Base-by-base conservation (phyloP, 30 jellyfish, hydroid and myxozoan genomes). In the Cassiopea andromeda region DNA sequence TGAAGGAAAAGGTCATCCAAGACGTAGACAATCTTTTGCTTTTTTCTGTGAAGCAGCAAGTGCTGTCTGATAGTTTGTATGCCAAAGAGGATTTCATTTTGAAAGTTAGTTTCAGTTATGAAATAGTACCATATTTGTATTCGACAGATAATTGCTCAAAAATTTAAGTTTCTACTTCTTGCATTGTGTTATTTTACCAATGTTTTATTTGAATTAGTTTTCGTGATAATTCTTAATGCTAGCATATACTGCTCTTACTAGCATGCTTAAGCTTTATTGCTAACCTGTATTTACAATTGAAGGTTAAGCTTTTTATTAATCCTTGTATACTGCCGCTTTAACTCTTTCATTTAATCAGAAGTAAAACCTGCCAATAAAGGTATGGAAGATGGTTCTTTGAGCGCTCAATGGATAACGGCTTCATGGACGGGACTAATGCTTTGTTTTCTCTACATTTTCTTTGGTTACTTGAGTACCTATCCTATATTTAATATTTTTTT, bases 31-130 rank as follows among this genome's bases (percentile, higher is more conserved):
- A 70, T 44, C 60, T 80, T 73, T 72, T 92, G 61, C 89, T 92
- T n/a, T 69, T 75, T 9, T 87, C 98, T 17, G 92, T 92, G 54
- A 73, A 83, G 67, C 94, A 87, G 77, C 98, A 92, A 77, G 48
- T 92, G 1, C 57, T 19, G 38, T 90, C 98, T 1, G 98, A 92
- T 82, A 81, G 76, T 45, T 70, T 87, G 59, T 43, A 66, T 18
- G 83, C 48, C 77, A 92, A 74, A 46, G 93, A 82, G 18, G 90
- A 87, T 43, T 83, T 92, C 57, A 67, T 87, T 54, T 57, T 46
- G n/a, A 92, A 92, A 83, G 98, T 92, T 79, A 46, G 88, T 5
- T 0, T 14, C 67, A 1, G 44, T 7, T 81, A 27, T 54, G 12
- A 3, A 54, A 54, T 10, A 54, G 38, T 10, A 54, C 64, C 64